Base-by-base conservation (phyloP, 2,888 invertebrate genomes). In the Julus scandinavius region DNA sequence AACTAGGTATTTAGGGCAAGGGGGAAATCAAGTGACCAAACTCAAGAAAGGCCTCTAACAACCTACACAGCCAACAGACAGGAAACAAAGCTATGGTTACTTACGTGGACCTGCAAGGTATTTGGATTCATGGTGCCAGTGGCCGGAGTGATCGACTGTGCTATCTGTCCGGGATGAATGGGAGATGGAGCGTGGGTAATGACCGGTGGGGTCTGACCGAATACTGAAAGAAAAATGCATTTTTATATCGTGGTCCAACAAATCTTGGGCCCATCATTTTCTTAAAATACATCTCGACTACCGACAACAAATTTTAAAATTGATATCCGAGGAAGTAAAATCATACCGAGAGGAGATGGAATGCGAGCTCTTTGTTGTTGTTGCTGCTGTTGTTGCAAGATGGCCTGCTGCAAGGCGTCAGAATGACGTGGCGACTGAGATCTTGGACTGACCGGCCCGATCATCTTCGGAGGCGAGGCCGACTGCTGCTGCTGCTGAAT, bases 311-410 rank as follows among this genome's bases (percentile, higher is more conserved):
- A 29, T 29, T 29, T 29, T 29, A 29, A 29, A 29, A 29, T 29
- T 29, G 29, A 29, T 29, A 29, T 29, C 29, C 29, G 29, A 29
- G 29, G 50, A 41, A 85, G 20, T 6, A 20, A n/a, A 2, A 45
- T 5, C 41, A 40, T 87, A 89, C 89, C 87, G 50, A 95, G 94
- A 90, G 95, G 92, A 7, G 95, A 95, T 17, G 95, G 95, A 89
- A 95, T 93, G 17, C 95, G 92, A 90, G 95, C 92, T 91, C 94
- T 94, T 91, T 94, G 94, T 90, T 94, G 94, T 85, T 89, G 89
- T 20, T 87, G 89, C 88, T 92, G 92, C 86, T 92, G 54, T 13
- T 63, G 87, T n/a, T 80, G 93, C 89, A 92, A 91, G 80, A 92
- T 89, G 90, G 93, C 91, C 90, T 93, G 93, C 90, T 93, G 93